A percentile compares a stretch with the other conserved stretches of the same genome.
Evolutionary conservation across 2,113 vertebrate species (phyloP).

Genomic region (Melanerpes formicivorus): DNA sequence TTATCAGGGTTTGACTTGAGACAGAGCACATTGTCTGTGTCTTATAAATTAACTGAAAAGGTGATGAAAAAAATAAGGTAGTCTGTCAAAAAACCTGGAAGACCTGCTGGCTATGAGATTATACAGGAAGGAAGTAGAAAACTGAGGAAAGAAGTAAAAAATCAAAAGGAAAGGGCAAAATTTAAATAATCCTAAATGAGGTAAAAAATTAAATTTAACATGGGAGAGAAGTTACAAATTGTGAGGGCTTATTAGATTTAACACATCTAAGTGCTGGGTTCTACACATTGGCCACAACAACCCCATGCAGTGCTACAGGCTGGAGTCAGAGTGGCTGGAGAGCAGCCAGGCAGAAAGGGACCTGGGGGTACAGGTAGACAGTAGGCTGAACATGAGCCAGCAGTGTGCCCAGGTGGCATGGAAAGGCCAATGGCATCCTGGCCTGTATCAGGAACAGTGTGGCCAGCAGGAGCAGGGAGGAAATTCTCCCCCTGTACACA

Average conservation of each 20-base stretch:
- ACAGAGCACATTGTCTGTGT: not conserved
- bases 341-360: no score
- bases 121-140: not conserved
- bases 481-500: no score
- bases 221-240: not conserved
- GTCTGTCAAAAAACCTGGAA: not conserved
- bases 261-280: no score
- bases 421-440: no score
- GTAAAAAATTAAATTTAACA: not conserved
- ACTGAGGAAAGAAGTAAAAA: not conserved
- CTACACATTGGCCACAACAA: no score
- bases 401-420: no score
- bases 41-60: not conserved
- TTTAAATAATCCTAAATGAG: not conserved
- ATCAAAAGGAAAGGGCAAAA: rapidly evolving
- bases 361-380: no score
- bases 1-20: slow-evolving; percentile 2
- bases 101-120: not conserved
- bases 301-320: no score
- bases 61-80: not conserved
- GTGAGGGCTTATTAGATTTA: not conserved
- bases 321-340: no score
- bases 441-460: no score
- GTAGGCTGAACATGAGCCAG: no score
- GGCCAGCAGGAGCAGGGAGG: no score